Percentiles rank a stretch among this genome's conserved stretches.
phyloP scores from a whole-genome alignment of 2,888 invertebrate genomes.

The Torymus aiolomorphi region DNA sequence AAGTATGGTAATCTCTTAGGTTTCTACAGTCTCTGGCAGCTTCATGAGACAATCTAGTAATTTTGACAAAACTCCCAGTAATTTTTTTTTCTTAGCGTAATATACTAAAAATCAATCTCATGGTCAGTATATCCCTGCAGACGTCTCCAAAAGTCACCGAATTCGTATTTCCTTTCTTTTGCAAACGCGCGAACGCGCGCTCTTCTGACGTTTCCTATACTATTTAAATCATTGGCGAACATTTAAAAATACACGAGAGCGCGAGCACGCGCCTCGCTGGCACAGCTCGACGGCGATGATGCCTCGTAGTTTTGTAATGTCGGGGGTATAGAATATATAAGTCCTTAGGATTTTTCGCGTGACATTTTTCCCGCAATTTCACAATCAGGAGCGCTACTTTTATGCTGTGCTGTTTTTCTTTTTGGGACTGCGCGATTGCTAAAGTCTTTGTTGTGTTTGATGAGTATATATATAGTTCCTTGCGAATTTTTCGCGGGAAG shows the following conservation, averaged over 20 bases:
- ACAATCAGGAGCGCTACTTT: background rate
- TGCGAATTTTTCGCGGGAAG: too few relatives aligned
- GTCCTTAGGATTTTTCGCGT: conserved; percentile 37
- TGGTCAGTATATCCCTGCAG: too few relatives aligned
- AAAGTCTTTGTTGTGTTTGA: too few relatives aligned
- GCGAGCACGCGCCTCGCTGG: conserved; percentile 9
- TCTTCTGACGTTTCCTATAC: conserved; percentile 26
- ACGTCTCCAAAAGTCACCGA: too few relatives aligned
- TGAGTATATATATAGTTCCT: too few relatives aligned
- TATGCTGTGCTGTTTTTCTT: background rate
- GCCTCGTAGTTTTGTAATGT: conserved; percentile 25
- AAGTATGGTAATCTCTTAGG: too few relatives aligned
- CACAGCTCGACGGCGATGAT: conserved; percentile 24
- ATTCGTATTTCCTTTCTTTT: background rate
- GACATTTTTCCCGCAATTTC: conserved; percentile 16
- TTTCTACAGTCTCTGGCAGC: too few relatives aligned
- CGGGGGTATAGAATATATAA: background rate
- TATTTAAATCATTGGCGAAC: conserved; percentile 50
- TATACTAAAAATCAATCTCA: too few relatives aligned
- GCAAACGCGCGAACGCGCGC: background rate
- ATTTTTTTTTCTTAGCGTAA: too few relatives aligned
- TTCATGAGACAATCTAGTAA: too few relatives aligned
- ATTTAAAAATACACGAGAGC: conserved; percentile 45
- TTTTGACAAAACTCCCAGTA: too few relatives aligned
- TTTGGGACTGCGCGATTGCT: background rate